Conservation (phyloP, 2,888 invertebrate genomes). For the Synanthedon myopaeformis region DNA sequence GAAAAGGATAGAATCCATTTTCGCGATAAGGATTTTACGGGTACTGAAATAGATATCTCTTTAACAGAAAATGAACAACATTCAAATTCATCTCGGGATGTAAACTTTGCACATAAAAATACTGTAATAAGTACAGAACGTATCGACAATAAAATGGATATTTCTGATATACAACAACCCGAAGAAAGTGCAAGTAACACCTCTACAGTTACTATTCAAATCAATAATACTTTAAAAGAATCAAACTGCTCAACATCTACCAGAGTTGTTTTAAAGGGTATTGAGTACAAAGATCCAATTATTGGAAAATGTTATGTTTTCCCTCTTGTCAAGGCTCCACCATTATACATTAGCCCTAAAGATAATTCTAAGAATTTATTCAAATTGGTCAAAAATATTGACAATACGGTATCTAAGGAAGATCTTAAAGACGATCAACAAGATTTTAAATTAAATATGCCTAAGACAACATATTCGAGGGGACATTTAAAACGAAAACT, state of each 20-base stretch:
- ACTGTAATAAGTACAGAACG: too few relatives aligned
- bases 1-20: too few relatives aligned
- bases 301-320: conserved; percentile 34
- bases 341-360: not conserved
- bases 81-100: not conserved
- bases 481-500: conserved; percentile 38
- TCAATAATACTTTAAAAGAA: too few relatives aligned
- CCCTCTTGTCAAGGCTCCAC: conserved; percentile 17
- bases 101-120: too few relatives aligned
- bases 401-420: conserved; percentile 5
- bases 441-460: conserved; percentile 25
- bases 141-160: too few relatives aligned
- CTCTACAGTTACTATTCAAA: too few relatives aligned
- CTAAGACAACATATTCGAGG: conserved; percentile 35
- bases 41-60: not conserved
- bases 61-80: not conserved
- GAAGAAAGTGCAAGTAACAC: too few relatives aligned
- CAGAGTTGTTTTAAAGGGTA: conserved; percentile 27
- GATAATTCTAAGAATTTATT: not conserved
- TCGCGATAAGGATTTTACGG: too few relatives aligned
- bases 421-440: conserved; percentile 10
- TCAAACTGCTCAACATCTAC: conserved; percentile 2
- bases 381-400: conserved; percentile 2
- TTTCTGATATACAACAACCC: too few relatives aligned
- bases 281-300: conserved; percentile 31